Percentiles rank a stretch among this genome's conserved stretches.
Evolutionary conservation across 2,113 vertebrate species (phyloP).

Genomic region (Xiphias gladius): DNA sequence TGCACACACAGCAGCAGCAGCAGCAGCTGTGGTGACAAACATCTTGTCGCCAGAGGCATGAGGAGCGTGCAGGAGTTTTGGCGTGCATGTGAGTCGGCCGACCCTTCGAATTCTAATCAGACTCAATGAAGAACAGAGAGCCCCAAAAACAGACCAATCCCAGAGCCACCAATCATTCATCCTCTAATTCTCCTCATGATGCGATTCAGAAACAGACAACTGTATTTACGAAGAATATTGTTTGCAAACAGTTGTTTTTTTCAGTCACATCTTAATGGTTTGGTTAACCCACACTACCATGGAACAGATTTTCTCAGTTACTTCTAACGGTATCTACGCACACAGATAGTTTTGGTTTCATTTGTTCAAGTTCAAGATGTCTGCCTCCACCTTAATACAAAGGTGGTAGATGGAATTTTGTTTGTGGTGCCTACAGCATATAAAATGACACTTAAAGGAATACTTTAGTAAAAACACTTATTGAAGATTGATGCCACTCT

Average conservation of each 20-base stretch:
- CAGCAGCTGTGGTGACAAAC: conserved; percentile 58
- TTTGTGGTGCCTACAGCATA: too few species aligned
- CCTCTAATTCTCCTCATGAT: conserved; percentile 13
- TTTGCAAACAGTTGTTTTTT: conserved; percentile 13
- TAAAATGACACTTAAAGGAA: not conserved
- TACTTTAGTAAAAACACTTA: not conserved
- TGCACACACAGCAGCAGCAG: conserved; percentile 29
- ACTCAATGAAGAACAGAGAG: conserved; percentile 46
- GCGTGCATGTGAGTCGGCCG: conserved; percentile 16
- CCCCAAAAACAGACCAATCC: conserved; percentile 45
- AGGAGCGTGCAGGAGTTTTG: not conserved
- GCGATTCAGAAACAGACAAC: conserved; percentile 41
- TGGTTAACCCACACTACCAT: not conserved
- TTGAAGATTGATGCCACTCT: not conserved
- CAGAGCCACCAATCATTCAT: conserved; percentile 32
- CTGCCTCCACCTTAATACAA: not conserved
- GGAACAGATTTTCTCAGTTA: not conserved
- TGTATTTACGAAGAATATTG: not conserved
- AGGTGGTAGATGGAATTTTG: not conserved
- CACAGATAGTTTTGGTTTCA: not conserved
- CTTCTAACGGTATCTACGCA: not conserved
- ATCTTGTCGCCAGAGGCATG: conserved; percentile 51
- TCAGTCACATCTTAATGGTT: not conserved
- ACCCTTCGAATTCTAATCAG: conserved; percentile 61
- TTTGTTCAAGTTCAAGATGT: not conserved